Conservation (phyloP, 2,888 invertebrate genomes). For the Melanostoma mellinum region DNA sequence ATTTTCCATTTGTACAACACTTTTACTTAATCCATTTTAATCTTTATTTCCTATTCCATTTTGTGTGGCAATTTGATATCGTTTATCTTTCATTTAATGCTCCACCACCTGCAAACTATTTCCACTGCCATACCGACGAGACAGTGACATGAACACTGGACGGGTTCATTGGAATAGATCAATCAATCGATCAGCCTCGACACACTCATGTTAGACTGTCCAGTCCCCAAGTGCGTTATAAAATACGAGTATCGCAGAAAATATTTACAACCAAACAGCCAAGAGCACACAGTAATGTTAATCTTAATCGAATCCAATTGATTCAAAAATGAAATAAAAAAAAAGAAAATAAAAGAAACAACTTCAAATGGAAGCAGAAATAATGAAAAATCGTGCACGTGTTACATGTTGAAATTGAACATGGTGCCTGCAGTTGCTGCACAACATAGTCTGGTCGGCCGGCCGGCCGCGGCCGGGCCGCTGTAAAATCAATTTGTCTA, state of each 20-base stretch:
- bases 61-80: slow-evolving; percentile 37
- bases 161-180: slow-evolving; percentile 41
- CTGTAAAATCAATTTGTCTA: slow-evolving; percentile 61
- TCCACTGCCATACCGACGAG: not conserved
- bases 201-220: not conserved
- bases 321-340: slow-evolving; percentile 18
- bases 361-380: slow-evolving; percentile 10
- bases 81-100: slow-evolving; percentile 27
- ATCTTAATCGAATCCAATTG: slow-evolving; percentile 50
- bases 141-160: slow-evolving; percentile 2
- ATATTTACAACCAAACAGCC: no score
- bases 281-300: slow-evolving; percentile 19
- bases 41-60: not conserved
- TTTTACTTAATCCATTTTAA: slow-evolving; percentile 7
- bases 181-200: slow-evolving; percentile 51
- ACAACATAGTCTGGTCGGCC: not conserved
- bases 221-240: slow-evolving; percentile 14
- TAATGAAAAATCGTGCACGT: slow-evolving; percentile 44
- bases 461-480: slow-evolving; percentile 1
- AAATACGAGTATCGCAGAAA: slow-evolving; percentile 7
- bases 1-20: no score
- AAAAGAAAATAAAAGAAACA: slow-evolving; percentile 5
- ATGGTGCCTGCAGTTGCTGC: not conserved
- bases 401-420: slow-evolving; percentile 18
- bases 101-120: not conserved